phyloP scores from a whole-genome alignment of 2,888 invertebrate genomes.

The Aelia acuminata region DNA sequence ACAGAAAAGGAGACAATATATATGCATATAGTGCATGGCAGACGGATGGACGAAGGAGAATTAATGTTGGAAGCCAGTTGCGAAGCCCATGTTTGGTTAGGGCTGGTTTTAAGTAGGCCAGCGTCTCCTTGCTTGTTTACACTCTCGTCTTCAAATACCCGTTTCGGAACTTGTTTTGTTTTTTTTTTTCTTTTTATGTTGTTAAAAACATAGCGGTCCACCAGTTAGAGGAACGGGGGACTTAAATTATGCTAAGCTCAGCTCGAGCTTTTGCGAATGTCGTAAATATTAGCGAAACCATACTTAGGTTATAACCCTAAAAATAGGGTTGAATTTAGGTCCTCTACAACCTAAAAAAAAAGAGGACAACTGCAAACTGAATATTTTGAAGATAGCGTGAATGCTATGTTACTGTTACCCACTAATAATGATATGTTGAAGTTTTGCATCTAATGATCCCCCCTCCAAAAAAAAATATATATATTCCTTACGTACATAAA shows the following conservation, averaged over 20 bases:
- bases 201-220: slow-evolving; percentile 2
- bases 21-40: neutral
- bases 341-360: too few species aligned
- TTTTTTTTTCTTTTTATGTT: neutral
- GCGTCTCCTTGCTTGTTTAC: slow-evolving; percentile 11
- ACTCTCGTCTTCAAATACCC: slow-evolving; percentile 35
- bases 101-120: slow-evolving; percentile 36
- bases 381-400: too few species aligned
- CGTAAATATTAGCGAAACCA: too few species aligned
- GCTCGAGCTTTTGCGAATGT: neutral
- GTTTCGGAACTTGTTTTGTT: neutral
- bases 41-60: neutral
- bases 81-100: neutral
- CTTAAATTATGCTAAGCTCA: neutral
- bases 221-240: neutral
- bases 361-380: too few species aligned
- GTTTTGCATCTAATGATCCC: too few species aligned
- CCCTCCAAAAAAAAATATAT: too few species aligned
- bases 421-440: too few species aligned
- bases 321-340: too few species aligned
- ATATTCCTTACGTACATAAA: too few species aligned
- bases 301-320: too few species aligned
- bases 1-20: too few species aligned
- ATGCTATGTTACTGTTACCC: too few species aligned
- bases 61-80: neutral